Percentiles rank a stretch among this genome's conserved stretches.
These are phyloP conservation scores for Lottia gigantea DNA, from an alignment of 2,888 invertebrate species.

Conservation along the genomic window DNA sequence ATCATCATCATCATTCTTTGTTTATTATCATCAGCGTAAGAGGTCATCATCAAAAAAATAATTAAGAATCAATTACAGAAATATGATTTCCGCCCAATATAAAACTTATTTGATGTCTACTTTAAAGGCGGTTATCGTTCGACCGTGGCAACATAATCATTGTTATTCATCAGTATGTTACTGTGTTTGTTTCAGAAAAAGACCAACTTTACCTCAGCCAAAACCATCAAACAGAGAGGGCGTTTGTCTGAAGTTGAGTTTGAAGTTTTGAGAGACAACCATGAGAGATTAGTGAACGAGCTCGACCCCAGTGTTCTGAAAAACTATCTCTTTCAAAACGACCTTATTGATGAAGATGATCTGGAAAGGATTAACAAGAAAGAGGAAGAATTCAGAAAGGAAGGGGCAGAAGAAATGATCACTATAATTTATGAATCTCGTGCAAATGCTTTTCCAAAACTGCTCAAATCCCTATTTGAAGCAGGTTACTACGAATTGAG, in stretches of 20 bases:
- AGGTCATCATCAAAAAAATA: too few species aligned
- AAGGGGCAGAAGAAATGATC: not conserved
- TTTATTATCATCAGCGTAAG: too few species aligned
- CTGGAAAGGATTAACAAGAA: not conserved
- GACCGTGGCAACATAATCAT: too few species aligned
- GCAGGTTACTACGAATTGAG: not conserved
- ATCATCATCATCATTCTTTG: too few species aligned
- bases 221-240: not conserved
- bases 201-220: not conserved
- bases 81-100: too few species aligned
- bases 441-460: not conserved
- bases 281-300: not conserved
- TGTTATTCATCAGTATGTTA: too few species aligned
- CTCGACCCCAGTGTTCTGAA: not conserved
- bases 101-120: too few species aligned
- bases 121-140: too few species aligned
- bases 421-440: not conserved
- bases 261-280: not conserved
- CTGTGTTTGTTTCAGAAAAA: too few species aligned
- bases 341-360: not conserved
- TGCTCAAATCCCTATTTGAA: not conserved
- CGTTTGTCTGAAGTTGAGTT: not conserved
- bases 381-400: not conserved
- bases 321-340: not conserved
- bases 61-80: too few species aligned